A percentile compares a stretch with the other conserved stretches of the same genome.
phyloP scores from a whole-genome alignment of 2,113 vertebrate species.

The Oceanites oceanicus region DNA sequence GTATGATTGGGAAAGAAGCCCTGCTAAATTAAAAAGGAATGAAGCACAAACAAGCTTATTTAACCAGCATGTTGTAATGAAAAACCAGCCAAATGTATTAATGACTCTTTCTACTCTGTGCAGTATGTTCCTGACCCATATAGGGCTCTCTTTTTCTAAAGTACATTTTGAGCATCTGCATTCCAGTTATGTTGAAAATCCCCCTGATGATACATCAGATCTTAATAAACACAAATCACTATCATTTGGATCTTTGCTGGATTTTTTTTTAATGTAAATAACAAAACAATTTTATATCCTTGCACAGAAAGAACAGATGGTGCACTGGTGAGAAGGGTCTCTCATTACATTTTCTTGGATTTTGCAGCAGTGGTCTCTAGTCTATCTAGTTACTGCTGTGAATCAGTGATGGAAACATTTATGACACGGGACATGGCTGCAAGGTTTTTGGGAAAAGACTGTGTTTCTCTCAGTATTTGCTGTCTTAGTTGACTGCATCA shows the following conservation, averaged over 20 bases:
- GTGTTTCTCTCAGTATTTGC: not conserved
- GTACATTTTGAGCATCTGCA: constrained; percentile 4
- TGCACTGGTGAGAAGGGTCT: constrained; percentile 21
- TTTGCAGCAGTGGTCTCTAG: not conserved
- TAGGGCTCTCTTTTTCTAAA: not conserved
- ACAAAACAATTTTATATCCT: not conserved
- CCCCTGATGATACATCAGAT: not conserved
- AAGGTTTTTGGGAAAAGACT: not conserved
- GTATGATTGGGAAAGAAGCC: not conserved
- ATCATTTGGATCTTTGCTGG: not conserved
- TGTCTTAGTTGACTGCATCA: not conserved
- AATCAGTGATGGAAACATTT: not conserved
- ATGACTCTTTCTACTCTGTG: not conserved
- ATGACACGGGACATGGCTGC: not conserved
- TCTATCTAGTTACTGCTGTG: not conserved
- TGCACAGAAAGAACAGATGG: constrained; percentile 31
- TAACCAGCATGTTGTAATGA: not conserved
- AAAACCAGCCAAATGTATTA: not conserved
- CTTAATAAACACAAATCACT: not conserved
- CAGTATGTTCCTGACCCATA: not conserved
- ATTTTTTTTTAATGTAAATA: constrained; percentile 2
- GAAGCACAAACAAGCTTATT: not conserved
- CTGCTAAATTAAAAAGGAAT: not conserved
- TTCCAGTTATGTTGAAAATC: not conserved
- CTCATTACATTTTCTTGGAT: not conserved